Percentiles rank a stretch among this genome's conserved stretches.
phyloP scores from a whole-genome alignment of 2,888 invertebrate species.

The Brachyptera risi region DNA sequence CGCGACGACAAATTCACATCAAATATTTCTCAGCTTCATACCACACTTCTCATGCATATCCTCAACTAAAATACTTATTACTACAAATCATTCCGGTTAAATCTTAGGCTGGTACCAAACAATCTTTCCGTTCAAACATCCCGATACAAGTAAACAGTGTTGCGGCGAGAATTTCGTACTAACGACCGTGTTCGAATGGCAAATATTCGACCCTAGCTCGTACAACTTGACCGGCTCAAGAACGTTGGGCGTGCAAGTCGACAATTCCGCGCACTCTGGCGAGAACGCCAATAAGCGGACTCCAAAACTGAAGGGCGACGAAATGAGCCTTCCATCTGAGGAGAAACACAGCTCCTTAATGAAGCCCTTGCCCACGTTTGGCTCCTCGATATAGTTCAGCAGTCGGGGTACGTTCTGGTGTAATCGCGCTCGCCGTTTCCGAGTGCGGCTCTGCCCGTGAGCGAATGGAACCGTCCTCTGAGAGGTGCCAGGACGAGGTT shows the following conservation, averaged over 20 bases:
- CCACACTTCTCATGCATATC: no score
- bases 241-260: slow-evolving; percentile 57
- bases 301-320: slow-evolving; percentile 85
- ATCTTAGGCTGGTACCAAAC: slow-evolving; percentile 80
- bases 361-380: slow-evolving; percentile 84
- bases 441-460: background rate
- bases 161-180: slow-evolving; percentile 87
- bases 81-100: slow-evolving; percentile 32
- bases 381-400: slow-evolving; percentile 79
- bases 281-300: slow-evolving; percentile 80
- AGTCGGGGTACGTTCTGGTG: slow-evolving; percentile 71
- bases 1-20: no score
- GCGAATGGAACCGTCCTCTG: background rate
- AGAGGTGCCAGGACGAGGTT: background rate
- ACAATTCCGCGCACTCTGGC: slow-evolving; percentile 71
- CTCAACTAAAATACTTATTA: no score
- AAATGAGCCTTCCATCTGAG: slow-evolving; percentile 82
- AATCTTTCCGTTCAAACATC: slow-evolving; percentile 83
- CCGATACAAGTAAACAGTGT: slow-evolving; percentile 82
- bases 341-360: slow-evolving; percentile 93
- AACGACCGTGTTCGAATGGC: slow-evolving; percentile 79
- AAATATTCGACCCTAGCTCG: slow-evolving; percentile 65
- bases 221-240: slow-evolving; percentile 51
- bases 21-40: no score
- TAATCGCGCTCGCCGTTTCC: background rate